Conservation (phyloP, 2,888 invertebrate species). For the Anoplius nigerrimus region DNA sequence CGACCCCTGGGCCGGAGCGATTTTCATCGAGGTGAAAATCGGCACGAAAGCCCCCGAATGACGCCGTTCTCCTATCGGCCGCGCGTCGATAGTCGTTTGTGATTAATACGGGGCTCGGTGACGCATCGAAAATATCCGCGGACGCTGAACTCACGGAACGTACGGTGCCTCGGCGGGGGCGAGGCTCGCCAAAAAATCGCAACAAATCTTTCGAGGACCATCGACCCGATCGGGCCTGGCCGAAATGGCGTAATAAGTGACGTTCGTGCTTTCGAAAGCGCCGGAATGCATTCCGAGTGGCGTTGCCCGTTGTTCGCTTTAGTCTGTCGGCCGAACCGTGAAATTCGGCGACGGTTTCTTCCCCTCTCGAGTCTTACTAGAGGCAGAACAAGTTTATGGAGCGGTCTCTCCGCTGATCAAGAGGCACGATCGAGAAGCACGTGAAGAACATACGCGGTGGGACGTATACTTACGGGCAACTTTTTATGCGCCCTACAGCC, state of each 20-base stretch:
- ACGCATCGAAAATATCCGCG: slow-evolving; percentile 17
- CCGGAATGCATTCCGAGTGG: not conserved
- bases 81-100: slow-evolving; percentile 31
- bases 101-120: slow-evolving; percentile 41
- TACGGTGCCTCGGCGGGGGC: not conserved
- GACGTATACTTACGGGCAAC: no score
- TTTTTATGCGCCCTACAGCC: no score
- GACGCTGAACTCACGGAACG: slow-evolving; percentile 20
- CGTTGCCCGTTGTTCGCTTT: not conserved
- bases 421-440: not conserved
- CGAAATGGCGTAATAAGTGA: no score
- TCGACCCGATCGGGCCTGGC: no score
- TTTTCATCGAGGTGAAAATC: slow-evolving; percentile 49
- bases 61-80: slow-evolving; percentile 32
- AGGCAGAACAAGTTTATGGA: no score
- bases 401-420: not conserved
- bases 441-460: not conserved
- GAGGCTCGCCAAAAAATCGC: not conserved
- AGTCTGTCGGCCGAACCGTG: not conserved
- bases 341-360: not conserved
- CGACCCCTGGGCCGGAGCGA: slow-evolving; percentile 26
- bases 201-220: not conserved
- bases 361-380: no score
- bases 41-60: slow-evolving; percentile 41
- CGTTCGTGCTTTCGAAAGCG: no score